Evolutionary conservation across 2,888 invertebrate species (phyloP), one percentile per base, ranked within the genome.

Genomic region (Strigamia maritima): DNA sequence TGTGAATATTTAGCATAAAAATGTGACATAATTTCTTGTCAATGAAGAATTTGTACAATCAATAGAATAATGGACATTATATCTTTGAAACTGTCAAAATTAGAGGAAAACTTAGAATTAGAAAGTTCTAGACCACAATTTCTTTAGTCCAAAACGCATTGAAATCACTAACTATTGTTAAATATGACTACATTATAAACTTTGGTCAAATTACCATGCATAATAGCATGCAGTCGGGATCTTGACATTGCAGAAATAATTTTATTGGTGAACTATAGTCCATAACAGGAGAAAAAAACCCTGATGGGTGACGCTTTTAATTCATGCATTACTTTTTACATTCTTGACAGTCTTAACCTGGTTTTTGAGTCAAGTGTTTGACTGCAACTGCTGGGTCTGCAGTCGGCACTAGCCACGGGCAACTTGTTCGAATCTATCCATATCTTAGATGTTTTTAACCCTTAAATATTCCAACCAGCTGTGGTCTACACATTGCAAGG

Each of bases 301-400:
- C 60, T 65, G 12, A 24, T 28, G 28, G 70, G 70, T 70, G 70
- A 70, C 70, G 70, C 26, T 70, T 70, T 70, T 70, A 70, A 70
- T 70, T 70, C 70, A 70, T 70, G 70, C 70, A 70, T 70, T 7
- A 8, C 24, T 26, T 28, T 70, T 70, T 3, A 70, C 70, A 70
- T 70, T 70, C 70, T 70, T 70, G 26, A 70, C 70, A 70, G 70
- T 70, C 70, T 70, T 70, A 70, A 70, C 70, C 70, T 70, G 70
- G 24, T 16, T 70, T 26, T 65, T 19, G 24, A 65, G 60, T 70
- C 28, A 26, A 70, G 28, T 70, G 70, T 70, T 70, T 4, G 28
- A 65, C 14, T 65, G 49, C 60, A 24, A 19, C 22, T 24, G 65
- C 4, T 65, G 0, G 1, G n/a, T n/a, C 14, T 70, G 28, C 28